Percentiles rank a stretch among this genome's conserved stretches.
These are phyloP conservation scores for Lethenteron camtschaticum DNA, from an alignment of 2,113 vertebrate genomes.

Conservation along the genomic window DNA sequence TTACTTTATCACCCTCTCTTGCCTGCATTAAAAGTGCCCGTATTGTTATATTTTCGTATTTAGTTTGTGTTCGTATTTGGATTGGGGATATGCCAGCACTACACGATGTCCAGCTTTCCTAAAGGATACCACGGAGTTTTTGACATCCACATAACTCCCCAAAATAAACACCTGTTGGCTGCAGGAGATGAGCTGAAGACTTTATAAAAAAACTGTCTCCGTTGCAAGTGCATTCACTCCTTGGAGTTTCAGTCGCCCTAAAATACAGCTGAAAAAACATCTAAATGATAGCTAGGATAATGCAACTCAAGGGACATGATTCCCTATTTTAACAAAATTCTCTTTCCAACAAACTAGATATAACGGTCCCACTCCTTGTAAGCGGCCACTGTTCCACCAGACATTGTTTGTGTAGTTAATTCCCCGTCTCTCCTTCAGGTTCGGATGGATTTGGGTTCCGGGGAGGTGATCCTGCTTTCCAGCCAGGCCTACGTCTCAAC, in stretches of 20 bases:
- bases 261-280: not conserved
- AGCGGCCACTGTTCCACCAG: not conserved
- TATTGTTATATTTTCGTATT: too few relatives aligned
- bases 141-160: too few relatives aligned
- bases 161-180: too few relatives aligned
- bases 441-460: slow-evolving; percentile 36
- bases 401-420: not conserved
- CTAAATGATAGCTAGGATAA: not conserved
- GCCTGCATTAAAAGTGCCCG: too few relatives aligned
- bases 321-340: not conserved
- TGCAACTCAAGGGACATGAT: not conserved
- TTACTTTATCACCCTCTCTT: too few relatives aligned
- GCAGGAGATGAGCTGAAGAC: too few relatives aligned
- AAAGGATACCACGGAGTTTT: too few relatives aligned
- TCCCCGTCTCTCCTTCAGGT: slow-evolving; percentile 24
- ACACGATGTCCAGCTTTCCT: too few relatives aligned
- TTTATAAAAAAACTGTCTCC: too few relatives aligned
- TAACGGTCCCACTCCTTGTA: not conserved
- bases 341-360: not conserved
- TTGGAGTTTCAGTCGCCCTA: not conserved
- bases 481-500: slow-evolving; percentile 31
- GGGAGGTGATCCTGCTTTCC: slow-evolving; percentile 34
- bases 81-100: too few relatives aligned
- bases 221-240: too few relatives aligned
- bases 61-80: too few relatives aligned